Evolutionary conservation across 1,140 invertebrate genomes (phyloP).

Genomic region (Zaprionus gabonicus): DNA sequence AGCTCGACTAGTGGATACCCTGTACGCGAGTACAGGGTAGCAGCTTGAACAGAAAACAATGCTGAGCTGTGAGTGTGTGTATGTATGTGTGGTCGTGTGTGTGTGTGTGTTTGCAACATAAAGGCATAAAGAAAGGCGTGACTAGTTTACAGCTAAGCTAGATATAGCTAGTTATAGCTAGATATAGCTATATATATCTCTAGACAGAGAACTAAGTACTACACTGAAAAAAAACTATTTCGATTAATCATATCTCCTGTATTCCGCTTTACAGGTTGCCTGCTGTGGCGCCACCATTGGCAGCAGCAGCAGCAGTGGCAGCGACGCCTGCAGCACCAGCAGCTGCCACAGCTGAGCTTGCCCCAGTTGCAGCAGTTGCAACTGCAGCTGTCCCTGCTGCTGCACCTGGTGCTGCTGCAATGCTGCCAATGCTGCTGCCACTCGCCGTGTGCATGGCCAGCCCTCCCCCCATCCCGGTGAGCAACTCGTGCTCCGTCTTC

Average conservation of each 20-base stretch:
- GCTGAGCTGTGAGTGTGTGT: slow-evolving; percentile 9
- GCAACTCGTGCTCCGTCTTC: slow-evolving; percentile 78
- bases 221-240: neutral
- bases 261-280: neutral
- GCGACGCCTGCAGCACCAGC: neutral
- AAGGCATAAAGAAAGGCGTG: slow-evolving; percentile 31
- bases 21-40: slow-evolving; percentile 17
- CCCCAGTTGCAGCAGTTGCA: neutral
- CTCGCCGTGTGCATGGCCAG: slow-evolving; percentile 18
- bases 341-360: neutral
- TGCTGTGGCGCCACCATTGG: neutral
- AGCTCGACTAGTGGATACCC: slow-evolving; percentile 26
- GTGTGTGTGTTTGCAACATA: slow-evolving; percentile 21
- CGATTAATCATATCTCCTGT: slow-evolving; percentile 27
- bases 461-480: slow-evolving; percentile 52
- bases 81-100: neutral
- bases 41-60: slow-evolving; percentile 14
- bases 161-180: slow-evolving; percentile 4
- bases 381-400: neutral
- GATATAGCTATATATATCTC: neutral
- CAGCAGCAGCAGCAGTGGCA: too few relatives aligned
- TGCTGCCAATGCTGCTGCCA: slow-evolving; percentile 12
- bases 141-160: slow-evolving; percentile 24
- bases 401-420: slow-evolving; percentile 12
- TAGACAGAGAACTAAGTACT: neutral